Base-by-base conservation (phyloP, 2,113 vertebrate genomes). In the Panurus biarmicus region DNA sequence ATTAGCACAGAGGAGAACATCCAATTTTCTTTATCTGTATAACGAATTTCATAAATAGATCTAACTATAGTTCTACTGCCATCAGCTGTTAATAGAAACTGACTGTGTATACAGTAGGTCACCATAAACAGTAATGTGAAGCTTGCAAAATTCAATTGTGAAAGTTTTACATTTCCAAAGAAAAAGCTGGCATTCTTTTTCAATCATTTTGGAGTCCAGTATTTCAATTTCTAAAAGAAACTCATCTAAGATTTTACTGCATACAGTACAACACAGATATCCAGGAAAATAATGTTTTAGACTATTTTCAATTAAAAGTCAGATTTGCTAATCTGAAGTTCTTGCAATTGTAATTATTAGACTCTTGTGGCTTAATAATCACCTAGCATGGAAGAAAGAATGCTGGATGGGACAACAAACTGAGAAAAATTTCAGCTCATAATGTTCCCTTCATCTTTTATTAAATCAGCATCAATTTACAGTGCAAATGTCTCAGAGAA, bases 21-120 rank as follows among this genome's bases (percentile, higher is more conserved):
- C 28, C 65, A n/a, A n/a, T 93, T 93, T 95, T 93, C 74, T 77
- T 96, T 74, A 85, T 87, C 69, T 36, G 16, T 73, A 86, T 64
- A 96, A 92, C 50, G 50, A 95, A 94, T 89, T 94, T 95, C 77
- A 96, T 58, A 95, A 93, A 92, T n/a, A 94, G 65, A 94, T 26
- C 50, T 74, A 96, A 97, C 97, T 91, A 89, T n/a, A 96, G 96
- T 95, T 95, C 60, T 91, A 89, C 83, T 96, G 83, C n/a, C 60
- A 95, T 73, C 65, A 92, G 67, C 87, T 95, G 85, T 93, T 95
- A 97, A 45, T 47, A 92, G 84, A 93, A 97, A 95, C 21, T 85
- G 56, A 85, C 35, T 80, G 44, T 85, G 21, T 71, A 87, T 58
- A 96, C 74, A 96, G 53, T 85, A 94, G 47, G 71, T 83, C 79